phyloP scores from a whole-genome alignment of 1,140 invertebrate species.

The Lepidurus couesii region DNA sequence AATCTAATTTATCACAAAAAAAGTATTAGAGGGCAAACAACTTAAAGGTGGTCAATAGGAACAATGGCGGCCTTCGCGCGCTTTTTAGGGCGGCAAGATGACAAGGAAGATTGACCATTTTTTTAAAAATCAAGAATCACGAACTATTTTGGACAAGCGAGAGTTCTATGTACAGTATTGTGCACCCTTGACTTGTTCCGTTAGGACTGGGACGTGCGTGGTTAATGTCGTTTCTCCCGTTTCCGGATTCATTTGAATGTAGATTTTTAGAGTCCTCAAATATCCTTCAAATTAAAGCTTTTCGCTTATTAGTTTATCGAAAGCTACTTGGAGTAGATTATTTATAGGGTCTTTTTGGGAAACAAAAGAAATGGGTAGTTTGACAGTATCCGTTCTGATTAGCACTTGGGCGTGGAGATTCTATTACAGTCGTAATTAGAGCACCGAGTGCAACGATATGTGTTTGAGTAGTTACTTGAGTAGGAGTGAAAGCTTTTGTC shows the following conservation, averaged over 20 bases:
- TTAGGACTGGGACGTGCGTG: neutral
- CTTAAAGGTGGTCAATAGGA: neutral
- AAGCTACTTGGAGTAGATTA: neutral
- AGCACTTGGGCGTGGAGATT: neutral
- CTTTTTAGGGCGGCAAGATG: neutral
- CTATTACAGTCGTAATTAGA: neutral
- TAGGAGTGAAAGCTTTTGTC: neutral
- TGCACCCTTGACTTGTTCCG: conserved; percentile 13
- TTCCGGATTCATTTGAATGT: neutral
- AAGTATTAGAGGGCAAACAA: conserved; percentile 1
- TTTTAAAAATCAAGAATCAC: neutral
- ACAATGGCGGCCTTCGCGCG: neutral
- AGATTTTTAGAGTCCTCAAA: neutral
- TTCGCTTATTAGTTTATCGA: neutral
- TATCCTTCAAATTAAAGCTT: neutral
- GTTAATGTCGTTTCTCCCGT: neutral
- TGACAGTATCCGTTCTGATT: neutral
- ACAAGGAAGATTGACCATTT: neutral
- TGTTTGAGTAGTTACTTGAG: neutral
- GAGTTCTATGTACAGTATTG: neutral
- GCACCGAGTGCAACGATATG: neutral
- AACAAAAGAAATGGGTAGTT: conserved; percentile 8
- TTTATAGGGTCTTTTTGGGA: neutral
- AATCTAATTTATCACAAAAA: neutral
- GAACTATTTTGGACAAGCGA: too few species aligned